Evolutionary conservation across 2,797 vertebrate genomes (phyloP).

Genomic region (Parotocinclus haroldoi): DNA sequence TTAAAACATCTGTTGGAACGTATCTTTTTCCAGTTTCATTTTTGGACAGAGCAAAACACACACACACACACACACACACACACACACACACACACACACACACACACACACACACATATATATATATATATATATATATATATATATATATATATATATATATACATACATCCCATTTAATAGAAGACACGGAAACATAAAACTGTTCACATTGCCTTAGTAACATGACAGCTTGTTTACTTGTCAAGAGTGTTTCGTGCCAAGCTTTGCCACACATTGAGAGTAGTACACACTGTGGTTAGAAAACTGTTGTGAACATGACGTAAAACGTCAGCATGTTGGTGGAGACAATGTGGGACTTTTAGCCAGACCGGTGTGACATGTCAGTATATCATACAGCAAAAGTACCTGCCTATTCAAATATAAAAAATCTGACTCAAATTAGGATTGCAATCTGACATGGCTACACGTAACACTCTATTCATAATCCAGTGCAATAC

Average conservation of each 20-base stretch:
- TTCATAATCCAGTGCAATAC: too few relatives aligned
- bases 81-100: neutral
- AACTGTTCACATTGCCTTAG: neutral
- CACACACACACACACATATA: neutral
- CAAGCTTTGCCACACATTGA: slow-evolving; percentile 10
- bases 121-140: neutral
- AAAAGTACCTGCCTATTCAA: neutral
- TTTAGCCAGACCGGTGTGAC: slow-evolving; percentile 17
- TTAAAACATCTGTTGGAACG: slow-evolving; percentile 10
- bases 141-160: neutral
- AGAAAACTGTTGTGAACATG: slow-evolving; percentile 33
- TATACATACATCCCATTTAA: neutral
- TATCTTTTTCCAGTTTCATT: neutral
- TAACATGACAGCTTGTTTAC: slow-evolving; percentile 6
- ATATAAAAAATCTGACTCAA: too few relatives aligned
- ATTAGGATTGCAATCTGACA: too few relatives aligned
- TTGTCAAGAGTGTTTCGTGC: slow-evolving; percentile 16
- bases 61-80: too few relatives aligned
- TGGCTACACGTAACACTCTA: too few relatives aligned
- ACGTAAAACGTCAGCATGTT: slow-evolving; percentile 24
- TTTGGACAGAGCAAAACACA: neutral
- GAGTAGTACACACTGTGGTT: slow-evolving; percentile 16
- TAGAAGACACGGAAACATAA: slow-evolving; percentile 2
- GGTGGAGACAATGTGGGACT: slow-evolving; percentile 29
- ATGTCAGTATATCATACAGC: neutral